phyloP scores from a whole-genome alignment of 1,140 invertebrate species.

The Macrosteles quadrilineatus region DNA sequence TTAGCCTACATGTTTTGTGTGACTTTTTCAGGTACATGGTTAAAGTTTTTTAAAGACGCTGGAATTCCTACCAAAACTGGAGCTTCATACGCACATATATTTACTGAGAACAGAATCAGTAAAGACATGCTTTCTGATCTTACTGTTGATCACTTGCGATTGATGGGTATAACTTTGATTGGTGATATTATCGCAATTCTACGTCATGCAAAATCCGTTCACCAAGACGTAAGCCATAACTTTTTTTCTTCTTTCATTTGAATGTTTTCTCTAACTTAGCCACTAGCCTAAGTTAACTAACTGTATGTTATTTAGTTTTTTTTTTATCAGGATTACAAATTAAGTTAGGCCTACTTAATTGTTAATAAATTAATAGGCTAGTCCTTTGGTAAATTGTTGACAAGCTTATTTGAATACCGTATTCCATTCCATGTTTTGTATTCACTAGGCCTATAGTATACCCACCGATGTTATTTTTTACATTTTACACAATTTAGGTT shows the following conservation, averaged over 20 bases:
- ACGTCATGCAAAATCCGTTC: constrained; percentile 75
- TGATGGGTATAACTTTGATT: constrained; percentile 81
- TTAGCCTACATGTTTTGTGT: too few species aligned
- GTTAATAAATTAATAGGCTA: not conserved
- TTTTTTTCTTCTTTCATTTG: not conserved
- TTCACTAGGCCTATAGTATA: too few species aligned
- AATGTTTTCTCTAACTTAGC: not conserved
- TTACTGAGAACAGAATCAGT: constrained; percentile 78
- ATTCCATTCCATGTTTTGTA: too few species aligned
- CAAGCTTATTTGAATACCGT: not conserved
- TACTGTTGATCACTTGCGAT: constrained; percentile 77
- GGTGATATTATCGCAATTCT: constrained; percentile 84
- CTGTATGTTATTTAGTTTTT: not conserved
- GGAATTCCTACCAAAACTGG: constrained; percentile 72
- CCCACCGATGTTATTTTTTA: too few species aligned
- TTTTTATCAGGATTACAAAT: not conserved
- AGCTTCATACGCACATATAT: constrained; percentile 78
- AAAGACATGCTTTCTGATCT: constrained; percentile 79
- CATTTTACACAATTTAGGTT: too few species aligned
- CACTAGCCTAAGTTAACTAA: not conserved
- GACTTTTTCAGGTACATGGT: constrained; percentile 61
- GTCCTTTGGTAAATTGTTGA: not conserved
- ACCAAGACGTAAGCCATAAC: constrained; percentile 56
- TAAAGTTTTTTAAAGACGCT: constrained; percentile 76
- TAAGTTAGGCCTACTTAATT: not conserved